A percentile compares a stretch with the other conserved stretches of the same genome.
Conservation (phyloP, 1,140 invertebrate genomes). For the Pararge aegeria region DNA sequence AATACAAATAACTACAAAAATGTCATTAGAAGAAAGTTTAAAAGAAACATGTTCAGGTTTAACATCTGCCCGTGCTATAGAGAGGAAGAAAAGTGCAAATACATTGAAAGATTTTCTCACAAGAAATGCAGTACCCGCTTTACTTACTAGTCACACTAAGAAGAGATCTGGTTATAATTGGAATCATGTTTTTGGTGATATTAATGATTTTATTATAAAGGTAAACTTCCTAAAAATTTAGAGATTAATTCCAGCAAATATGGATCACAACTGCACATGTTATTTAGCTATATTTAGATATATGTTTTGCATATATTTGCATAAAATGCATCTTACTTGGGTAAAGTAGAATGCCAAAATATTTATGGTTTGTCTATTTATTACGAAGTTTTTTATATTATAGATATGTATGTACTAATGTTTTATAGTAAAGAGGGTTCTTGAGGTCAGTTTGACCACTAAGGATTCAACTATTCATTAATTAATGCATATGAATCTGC, state of each 20-base stretch:
- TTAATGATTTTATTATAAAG: conserved; percentile 64
- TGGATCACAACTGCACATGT: too few relatives aligned
- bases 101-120: conserved; percentile 59
- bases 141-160: conserved; percentile 55
- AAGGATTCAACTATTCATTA: too few relatives aligned
- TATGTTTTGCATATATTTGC: too few relatives aligned
- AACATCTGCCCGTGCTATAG: conserved; percentile 43
- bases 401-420: too few relatives aligned
- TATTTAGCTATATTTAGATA: too few relatives aligned
- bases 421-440: too few relatives aligned
- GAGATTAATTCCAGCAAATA: not conserved
- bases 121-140: conserved; percentile 54
- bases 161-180: conserved; percentile 56
- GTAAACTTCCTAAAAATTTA: conserved; percentile 32
- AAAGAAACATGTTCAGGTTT: conserved; percentile 52
- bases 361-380: too few relatives aligned
- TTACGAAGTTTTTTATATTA: too few relatives aligned
- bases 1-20: conserved; percentile 19
- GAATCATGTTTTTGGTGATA: conserved; percentile 64
- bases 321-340: too few relatives aligned
- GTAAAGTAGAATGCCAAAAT: too few relatives aligned
- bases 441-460: too few relatives aligned
- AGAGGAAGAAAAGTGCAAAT: conserved; percentile 64
- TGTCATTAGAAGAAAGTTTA: conserved; percentile 52
- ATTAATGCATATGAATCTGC: too few relatives aligned